Conservation (phyloP, 1,140 invertebrate species). For the Cryptotermes secundus region DNA sequence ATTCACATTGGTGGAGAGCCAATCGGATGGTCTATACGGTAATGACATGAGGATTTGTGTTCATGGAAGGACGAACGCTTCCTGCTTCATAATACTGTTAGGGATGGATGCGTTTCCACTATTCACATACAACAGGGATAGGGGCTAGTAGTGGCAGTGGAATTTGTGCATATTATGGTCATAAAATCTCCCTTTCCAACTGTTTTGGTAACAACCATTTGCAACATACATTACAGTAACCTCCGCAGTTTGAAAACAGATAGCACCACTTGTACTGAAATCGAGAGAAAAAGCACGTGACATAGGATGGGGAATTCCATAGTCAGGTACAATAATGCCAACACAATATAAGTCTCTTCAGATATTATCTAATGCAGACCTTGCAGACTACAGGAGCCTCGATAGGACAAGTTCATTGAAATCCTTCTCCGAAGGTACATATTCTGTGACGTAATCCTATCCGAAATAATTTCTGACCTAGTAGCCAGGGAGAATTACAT, state of each 20-base stretch:
- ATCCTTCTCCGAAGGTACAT: too few species aligned
- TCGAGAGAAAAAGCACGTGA: neutral
- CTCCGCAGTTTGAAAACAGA: neutral
- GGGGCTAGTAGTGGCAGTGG: neutral
- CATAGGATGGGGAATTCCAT: neutral
- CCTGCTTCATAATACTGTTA: neutral
- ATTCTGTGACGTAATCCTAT: too few species aligned
- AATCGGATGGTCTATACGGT: neutral
- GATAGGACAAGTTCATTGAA: too few species aligned
- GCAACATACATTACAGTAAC: slow-evolving; percentile 2
- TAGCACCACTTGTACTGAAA: neutral
- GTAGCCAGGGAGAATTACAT: too few species aligned
- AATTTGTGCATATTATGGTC: neutral
- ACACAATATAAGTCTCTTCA: neutral
- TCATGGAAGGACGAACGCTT: neutral
- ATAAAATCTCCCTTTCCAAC: neutral
- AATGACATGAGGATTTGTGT: neutral
- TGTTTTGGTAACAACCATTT: neutral
- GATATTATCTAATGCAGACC: too few species aligned
- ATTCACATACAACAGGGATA: neutral
- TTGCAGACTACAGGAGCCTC: too few species aligned
- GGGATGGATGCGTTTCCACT: neutral
- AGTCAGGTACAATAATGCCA: neutral
- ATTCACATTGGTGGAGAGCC: neutral
- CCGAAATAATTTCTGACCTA: too few species aligned